Evolutionary conservation across 2,888 invertebrate species (phyloP), one percentile per base, ranked within the genome.

Genomic region (Terebella lapidaria): DNA sequence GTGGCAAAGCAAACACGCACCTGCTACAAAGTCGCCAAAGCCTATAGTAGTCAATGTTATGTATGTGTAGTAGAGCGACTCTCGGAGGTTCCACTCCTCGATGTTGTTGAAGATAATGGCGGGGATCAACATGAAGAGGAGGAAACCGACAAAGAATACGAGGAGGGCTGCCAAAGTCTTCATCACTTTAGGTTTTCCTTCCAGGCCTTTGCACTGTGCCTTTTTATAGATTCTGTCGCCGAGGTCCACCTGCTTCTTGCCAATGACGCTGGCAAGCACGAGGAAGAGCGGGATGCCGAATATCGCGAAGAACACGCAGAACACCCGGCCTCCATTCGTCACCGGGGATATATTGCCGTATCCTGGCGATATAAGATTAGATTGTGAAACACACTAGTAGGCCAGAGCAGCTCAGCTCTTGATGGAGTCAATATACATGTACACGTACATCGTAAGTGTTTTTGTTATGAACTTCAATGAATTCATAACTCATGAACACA

Each of bases 221-320:
- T 56, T 56, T 28, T 25, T 25, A 18, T 25, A 49, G 22, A 51
- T 18, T 22, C n/a, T n/a, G 30, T 49, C 22, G 29, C 22, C 30
- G 25, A 30, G 3, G 25, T 15, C 22, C 22, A 26, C 26, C 10
- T 27, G 49, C 42, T 51, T 47, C 25, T 56, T 42, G 0, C 60
- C 60, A 4, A 60, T 10, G 4, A n/a, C 60, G 1, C 53, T 35
- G 10, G 46, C 24, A 25, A 47, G 22, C 20, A 60, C 42, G 27
- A 60, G 28, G 53, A 52, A 60, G 18, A 60, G 54, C 5, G 60
- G 60, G 1, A 60, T 57, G 5, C 60, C 60, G 5, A 57, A 22
- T 3, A 60, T 3, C 5, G 52, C 56, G 46, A 57, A 60, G 53
- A 60, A 53, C 27, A 57, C 45, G 24, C 57, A 57, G 57, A 52